Evolutionary conservation across 2,797 vertebrate genomes (phyloP).

Genomic region (Linurgus olivaceus): DNA sequence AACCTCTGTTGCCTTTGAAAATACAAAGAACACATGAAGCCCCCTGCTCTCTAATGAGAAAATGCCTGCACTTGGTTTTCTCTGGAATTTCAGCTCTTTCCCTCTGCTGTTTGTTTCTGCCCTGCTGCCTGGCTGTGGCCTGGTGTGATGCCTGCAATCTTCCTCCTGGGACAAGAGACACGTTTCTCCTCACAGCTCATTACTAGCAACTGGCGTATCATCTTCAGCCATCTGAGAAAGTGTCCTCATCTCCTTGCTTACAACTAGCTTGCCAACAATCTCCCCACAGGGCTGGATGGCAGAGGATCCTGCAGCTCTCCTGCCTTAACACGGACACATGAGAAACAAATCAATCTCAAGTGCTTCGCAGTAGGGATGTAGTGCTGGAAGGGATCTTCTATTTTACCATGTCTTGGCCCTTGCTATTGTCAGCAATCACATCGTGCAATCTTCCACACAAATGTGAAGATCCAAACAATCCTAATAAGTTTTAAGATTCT

Average conservation of each 20-base stretch:
- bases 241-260: background rate
- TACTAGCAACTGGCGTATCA: background rate
- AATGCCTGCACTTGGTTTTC: constrained; percentile 19
- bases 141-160: background rate
- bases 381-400: constrained; percentile 17
- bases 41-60: background rate
- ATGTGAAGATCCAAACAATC: constrained; percentile 45
- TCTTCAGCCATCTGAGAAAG: constrained; percentile 42
- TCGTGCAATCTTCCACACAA: constrained; percentile 22
- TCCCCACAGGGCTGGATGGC: background rate
- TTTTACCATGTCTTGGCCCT: constrained; percentile 5
- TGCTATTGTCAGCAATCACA: constrained; percentile 49
- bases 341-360: constrained; percentile 35
- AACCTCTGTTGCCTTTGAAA: background rate
- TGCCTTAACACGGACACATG: background rate
- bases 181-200: constrained; percentile 13
- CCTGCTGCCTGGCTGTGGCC: background rate
- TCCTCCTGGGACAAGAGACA: constrained; percentile 7
- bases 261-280: background rate
- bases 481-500: constrained; percentile 54
- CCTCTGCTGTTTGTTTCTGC: background rate
- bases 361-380: constrained; percentile 7
- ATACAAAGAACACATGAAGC: background rate
- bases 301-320: constrained; percentile 10
- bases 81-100: background rate